phyloP scores from a whole-genome alignment of 1,140 invertebrate species.

The Nephotettix cincticeps region DNA sequence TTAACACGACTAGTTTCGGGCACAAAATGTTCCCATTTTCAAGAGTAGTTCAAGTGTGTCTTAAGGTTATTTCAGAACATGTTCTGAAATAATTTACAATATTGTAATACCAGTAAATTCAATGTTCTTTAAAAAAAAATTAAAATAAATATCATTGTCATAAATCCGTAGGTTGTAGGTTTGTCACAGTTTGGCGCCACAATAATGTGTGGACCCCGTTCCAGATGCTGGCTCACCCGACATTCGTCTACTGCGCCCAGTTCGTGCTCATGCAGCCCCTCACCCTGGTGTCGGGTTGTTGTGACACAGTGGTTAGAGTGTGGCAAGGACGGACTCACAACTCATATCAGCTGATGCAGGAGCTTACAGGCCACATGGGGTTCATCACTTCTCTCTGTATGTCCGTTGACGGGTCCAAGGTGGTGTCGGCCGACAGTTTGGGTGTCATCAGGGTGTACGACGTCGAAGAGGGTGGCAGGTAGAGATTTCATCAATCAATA shows the following conservation, averaged over 20 bases:
- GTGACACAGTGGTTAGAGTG: constrained; percentile 59
- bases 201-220: neutral
- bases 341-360: constrained; percentile 52
- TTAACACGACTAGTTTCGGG: too few species aligned
- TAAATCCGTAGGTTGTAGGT: too few species aligned
- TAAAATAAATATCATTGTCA: too few species aligned
- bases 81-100: too few species aligned
- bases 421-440: constrained; percentile 37
- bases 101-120: too few species aligned
- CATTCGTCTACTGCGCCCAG: constrained; percentile 63
- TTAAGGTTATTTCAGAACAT: too few species aligned
- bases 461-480: constrained; percentile 16
- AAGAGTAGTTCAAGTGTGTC: too few species aligned
- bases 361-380: constrained; percentile 57
- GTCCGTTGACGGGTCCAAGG: constrained; percentile 4
- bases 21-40: too few species aligned
- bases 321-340: constrained; percentile 49
- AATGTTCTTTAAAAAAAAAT: too few species aligned
- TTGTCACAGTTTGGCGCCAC: too few species aligned
- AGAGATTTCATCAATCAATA: too few species aligned
- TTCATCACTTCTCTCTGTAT: constrained; percentile 54
- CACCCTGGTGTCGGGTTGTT: constrained; percentile 60
- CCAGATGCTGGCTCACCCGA: constrained; percentile 62
- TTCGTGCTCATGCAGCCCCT: constrained; percentile 49
- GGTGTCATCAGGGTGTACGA: constrained; percentile 38